Conservation (phyloP, 2,888 invertebrate genomes). For the Heliconius sara region DNA sequence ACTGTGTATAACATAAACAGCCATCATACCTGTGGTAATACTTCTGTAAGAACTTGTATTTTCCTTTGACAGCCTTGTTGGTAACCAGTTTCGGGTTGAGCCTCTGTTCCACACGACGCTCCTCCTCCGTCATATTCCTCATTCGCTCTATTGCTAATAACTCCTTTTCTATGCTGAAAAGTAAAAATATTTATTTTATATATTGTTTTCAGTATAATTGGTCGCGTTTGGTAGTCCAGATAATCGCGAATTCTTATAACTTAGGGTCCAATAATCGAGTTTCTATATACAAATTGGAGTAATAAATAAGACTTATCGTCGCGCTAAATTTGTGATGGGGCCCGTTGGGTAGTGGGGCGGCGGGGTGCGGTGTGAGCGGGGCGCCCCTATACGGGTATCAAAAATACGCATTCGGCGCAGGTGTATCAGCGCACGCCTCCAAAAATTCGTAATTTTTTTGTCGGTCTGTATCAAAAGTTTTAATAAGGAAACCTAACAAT, state of each 20-base stretch:
- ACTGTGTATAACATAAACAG: neutral
- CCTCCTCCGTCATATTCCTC: conserved; percentile 97
- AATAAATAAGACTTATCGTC: no score
- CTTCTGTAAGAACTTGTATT: conserved; percentile 99
- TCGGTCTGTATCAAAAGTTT: neutral
- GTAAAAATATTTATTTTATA: neutral
- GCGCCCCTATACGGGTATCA: no score
- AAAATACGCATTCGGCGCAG: no score
- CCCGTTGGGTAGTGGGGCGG: no score
- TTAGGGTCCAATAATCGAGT: no score
- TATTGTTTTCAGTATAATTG: neutral
- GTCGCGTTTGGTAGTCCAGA: no score
- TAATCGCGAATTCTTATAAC: no score
- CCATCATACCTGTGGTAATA: conserved; percentile 92
- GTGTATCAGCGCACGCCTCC: no score
- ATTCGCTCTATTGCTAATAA: conserved; percentile 94
- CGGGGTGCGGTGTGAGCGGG: no score
- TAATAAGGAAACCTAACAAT: conserved; percentile 4
- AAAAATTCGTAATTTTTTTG: no score
- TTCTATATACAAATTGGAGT: no score
- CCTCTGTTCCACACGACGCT: conserved; percentile 93
- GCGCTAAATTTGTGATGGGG: no score
- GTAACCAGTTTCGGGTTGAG: conserved; percentile 96
- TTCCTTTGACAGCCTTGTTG: conserved; percentile 97
- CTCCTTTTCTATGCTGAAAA: conserved; percentile 91